A percentile compares a stretch with the other conserved stretches of the same genome.
These are phyloP conservation scores for Micronycteris hirsuta DNA, from an alignment of 2,113 vertebrate species.

Conservation along the genomic window DNA sequence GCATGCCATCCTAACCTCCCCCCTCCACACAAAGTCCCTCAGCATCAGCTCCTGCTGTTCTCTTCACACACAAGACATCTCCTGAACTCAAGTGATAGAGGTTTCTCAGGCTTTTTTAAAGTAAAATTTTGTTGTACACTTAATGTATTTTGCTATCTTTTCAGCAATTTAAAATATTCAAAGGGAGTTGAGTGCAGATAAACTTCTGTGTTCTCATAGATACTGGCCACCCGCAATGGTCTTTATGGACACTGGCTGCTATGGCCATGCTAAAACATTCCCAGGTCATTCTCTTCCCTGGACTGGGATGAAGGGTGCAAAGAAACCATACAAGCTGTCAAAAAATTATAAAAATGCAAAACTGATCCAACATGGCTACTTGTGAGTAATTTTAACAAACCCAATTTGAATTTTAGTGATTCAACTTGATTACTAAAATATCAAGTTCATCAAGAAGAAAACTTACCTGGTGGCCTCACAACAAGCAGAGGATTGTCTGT, in stretches of 20 bases:
- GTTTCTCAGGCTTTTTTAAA: not conserved
- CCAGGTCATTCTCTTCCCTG: not conserved
- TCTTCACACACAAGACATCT: not conserved
- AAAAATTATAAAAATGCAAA: not conserved
- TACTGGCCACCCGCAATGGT: not conserved
- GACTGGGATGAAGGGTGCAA: not conserved
- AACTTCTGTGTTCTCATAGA: not conserved
- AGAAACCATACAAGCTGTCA: not conserved
- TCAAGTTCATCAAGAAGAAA: not conserved
- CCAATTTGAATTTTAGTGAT: not conserved
- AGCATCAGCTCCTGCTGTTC: not conserved
- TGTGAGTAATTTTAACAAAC: not conserved
- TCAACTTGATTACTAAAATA: not conserved
- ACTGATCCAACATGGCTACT: not conserved
- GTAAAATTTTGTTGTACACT: not conserved
- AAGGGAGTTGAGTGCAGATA: not conserved
- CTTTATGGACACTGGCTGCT: not conserved
- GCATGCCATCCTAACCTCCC: fast-evolving
- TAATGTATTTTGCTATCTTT: not conserved
- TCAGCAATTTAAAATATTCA: not conserved
- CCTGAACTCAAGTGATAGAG: not conserved
- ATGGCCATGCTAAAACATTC: not conserved
- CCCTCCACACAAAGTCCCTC: not conserved
- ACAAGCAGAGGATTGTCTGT: slow-evolving; percentile 87
- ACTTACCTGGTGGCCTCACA: slow-evolving; percentile 96